These are phyloP conservation scores for Drosophila miranda DNA, from an alignment of 1,140 invertebrate species.

Conservation along the genomic window DNA sequence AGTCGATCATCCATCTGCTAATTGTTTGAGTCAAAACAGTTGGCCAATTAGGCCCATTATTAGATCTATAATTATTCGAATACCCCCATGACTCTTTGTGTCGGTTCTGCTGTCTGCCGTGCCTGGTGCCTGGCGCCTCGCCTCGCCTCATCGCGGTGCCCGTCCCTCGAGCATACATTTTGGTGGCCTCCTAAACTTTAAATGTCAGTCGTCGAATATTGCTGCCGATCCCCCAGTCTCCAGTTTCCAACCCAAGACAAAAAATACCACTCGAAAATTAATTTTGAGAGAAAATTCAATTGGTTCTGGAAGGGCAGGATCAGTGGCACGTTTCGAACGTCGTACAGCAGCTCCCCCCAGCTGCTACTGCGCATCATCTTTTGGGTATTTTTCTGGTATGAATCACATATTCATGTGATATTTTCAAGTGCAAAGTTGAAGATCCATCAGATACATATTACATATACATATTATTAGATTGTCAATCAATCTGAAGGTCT, in stretches of 20 bases:
- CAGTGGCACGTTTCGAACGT: too few species aligned
- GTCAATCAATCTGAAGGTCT: too few species aligned
- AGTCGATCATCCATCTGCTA: slow-evolving; percentile 45
- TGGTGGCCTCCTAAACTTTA: slow-evolving; percentile 74
- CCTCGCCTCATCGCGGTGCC: slow-evolving; percentile 4
- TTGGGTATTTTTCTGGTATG: too few species aligned
- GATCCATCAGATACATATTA: too few species aligned
- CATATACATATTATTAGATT: too few species aligned
- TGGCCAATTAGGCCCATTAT: slow-evolving; percentile 53
- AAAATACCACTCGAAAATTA: too few species aligned
- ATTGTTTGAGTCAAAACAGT: slow-evolving; percentile 31
- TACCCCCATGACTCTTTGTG: slow-evolving; percentile 12
- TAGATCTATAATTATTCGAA: slow-evolving; percentile 44
- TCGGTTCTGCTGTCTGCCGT: neutral
- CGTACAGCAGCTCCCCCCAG: too few species aligned
- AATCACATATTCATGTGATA: too few species aligned
- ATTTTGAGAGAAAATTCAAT: too few species aligned
- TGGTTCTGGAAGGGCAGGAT: too few species aligned
- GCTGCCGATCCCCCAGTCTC: slow-evolving; percentile 32
- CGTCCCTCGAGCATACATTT: slow-evolving; percentile 29
- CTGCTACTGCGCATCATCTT: too few species aligned
- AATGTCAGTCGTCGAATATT: slow-evolving; percentile 65
- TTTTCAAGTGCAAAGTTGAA: too few species aligned
- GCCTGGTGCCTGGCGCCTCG: slow-evolving; percentile 3
- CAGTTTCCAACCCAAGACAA: slow-evolving; percentile 5